Conservation (phyloP, 2,888 invertebrate species). For the Brachynemurus nebulosus region DNA sequence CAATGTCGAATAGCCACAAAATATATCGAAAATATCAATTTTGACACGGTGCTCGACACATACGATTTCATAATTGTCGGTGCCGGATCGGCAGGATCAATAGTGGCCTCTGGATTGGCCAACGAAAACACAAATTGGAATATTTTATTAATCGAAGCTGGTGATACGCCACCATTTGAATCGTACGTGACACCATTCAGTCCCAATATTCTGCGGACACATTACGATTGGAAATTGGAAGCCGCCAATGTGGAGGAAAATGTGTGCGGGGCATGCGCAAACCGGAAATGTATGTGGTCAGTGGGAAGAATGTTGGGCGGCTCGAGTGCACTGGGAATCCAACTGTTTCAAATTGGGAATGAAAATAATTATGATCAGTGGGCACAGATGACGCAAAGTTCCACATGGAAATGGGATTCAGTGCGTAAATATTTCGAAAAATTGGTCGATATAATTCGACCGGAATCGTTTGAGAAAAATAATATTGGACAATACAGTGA, state of each 20-base stretch:
- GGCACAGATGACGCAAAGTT: conserved; percentile 52
- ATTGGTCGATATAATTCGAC: conserved; percentile 4
- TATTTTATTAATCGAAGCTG: conserved; percentile 38
- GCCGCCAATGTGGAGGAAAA: conserved; percentile 33
- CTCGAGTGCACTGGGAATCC: conserved; percentile 63
- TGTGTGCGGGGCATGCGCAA: conserved; percentile 27
- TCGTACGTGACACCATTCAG: conserved; percentile 54
- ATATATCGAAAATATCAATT: too few species aligned
- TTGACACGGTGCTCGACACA: conserved; percentile 18
- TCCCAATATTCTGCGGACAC: conserved; percentile 44
- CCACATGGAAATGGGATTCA: conserved; percentile 58
- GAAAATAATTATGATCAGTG: conserved; percentile 58
- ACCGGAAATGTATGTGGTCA: conserved; percentile 27
- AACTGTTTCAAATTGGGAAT: conserved; percentile 65
- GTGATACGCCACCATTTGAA: conserved; percentile 39
- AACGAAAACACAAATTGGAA: conserved; percentile 32
- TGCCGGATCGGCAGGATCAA: conserved; percentile 38
- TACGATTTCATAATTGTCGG: conserved; percentile 30
- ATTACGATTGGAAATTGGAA: conserved; percentile 44
- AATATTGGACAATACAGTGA: neutral
- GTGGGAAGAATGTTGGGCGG: conserved; percentile 71
- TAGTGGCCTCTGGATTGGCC: conserved; percentile 35
- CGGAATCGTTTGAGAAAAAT: neutral
- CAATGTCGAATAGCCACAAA: neutral
- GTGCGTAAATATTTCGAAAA: conserved; percentile 36